Evolutionary conservation across 2,888 invertebrate genomes (phyloP).

Genomic region (Acleris sparsana): DNA sequence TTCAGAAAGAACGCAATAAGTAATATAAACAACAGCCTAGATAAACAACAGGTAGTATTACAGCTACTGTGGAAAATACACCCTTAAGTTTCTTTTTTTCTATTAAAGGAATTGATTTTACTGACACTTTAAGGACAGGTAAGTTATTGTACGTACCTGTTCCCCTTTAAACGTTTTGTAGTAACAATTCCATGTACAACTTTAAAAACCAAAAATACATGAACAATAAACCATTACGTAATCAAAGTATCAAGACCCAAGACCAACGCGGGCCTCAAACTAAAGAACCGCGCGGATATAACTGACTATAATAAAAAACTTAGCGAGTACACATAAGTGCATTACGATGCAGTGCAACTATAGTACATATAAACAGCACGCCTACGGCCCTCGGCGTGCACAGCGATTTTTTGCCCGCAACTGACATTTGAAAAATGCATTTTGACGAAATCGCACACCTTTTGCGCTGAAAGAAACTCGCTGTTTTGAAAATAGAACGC

Average conservation of each 20-base stretch:
- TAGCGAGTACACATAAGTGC: conserved; percentile 82
- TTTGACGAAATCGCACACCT: conserved; percentile 80
- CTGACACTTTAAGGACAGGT: no score
- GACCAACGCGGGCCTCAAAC: conserved; percentile 62
- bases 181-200: neutral
- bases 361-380: conserved; percentile 72
- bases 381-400: conserved; percentile 72
- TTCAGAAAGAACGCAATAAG: neutral
- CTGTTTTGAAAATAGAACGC: conserved; percentile 29
- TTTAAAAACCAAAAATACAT: no score
- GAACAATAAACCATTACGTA: conserved; percentile 46
- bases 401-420: conserved; percentile 76
- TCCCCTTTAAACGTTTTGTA: neutral
- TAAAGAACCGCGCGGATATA: conserved; percentile 76
- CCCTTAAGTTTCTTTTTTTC: no score
- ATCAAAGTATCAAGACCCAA: conserved; percentile 68
- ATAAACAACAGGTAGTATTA: no score
- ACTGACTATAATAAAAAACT: conserved; percentile 81
- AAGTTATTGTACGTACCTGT: no score
- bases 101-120: no score
- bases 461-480: conserved; percentile 54
- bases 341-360: conserved; percentile 75
- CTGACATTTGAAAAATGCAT: conserved; percentile 82
- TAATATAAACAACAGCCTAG: neutral
- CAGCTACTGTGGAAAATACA: no score